A percentile compares a stretch with the other conserved stretches of the same genome.
phyloP scores from a whole-genome alignment of 2,888 invertebrate species.

The Dicyrtomina minuta region DNA sequence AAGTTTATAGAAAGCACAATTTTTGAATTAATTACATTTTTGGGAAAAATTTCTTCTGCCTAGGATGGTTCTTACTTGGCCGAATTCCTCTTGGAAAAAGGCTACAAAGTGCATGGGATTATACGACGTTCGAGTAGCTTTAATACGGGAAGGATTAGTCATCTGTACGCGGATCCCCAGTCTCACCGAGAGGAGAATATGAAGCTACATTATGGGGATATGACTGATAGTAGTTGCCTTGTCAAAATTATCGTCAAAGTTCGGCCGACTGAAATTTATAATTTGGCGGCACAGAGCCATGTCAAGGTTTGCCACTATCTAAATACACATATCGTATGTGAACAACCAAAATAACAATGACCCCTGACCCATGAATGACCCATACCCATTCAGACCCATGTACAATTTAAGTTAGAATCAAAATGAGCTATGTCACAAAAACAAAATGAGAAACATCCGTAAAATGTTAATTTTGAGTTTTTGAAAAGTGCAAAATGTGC shows the following conservation, averaged over 20 bases:
- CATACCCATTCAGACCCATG: too few relatives aligned
- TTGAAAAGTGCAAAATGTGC: too few relatives aligned
- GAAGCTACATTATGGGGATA: conserved; percentile 96
- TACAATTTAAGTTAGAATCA: too few relatives aligned
- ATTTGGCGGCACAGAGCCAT: conserved; percentile 97
- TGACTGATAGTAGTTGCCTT: conserved; percentile 95
- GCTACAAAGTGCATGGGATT: conserved; percentile 94
- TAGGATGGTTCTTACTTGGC: conserved; percentile 98
- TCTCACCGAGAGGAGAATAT: conserved; percentile 85
- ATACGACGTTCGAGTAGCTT: conserved; percentile 92
- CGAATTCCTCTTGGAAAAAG: conserved; percentile 87
- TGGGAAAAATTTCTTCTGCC: too few relatives aligned
- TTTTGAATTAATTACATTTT: conserved; percentile 2
- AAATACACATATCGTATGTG: too few relatives aligned
- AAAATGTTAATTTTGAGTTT: too few relatives aligned
- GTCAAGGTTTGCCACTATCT: conserved; percentile 92
- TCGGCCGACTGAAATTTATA: conserved; percentile 91
- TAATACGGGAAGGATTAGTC: conserved; percentile 94
- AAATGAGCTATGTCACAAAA: too few relatives aligned
- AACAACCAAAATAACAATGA: too few relatives aligned
- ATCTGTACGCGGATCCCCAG: conserved; percentile 87
- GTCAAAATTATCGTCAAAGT: conserved; percentile 79
- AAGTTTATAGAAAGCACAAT: too few relatives aligned
- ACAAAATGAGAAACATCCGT: too few relatives aligned
- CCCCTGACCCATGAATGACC: too few relatives aligned